Base-by-base conservation (phyloP, 2,113 vertebrate species). In the Athene noctua region DNA sequence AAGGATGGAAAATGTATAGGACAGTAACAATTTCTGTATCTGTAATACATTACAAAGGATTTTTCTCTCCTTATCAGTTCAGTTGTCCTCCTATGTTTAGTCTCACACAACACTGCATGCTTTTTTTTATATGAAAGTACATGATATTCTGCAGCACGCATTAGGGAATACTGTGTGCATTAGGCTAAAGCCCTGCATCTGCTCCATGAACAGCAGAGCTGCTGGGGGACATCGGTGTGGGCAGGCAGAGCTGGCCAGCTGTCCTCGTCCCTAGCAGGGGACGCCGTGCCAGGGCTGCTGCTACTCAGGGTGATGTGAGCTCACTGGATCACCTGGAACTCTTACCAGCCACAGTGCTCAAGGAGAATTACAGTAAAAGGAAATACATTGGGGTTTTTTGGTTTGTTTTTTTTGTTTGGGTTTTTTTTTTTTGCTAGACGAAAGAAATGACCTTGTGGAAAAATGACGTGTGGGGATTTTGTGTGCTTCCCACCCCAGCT, bases 381-480 rank as follows among this genome's bases (percentile, higher is more conserved):
- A 88, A 30, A 52, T 29, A 40, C 9, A n/a, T n/a, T n/a, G n/a
- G n/a, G n/a, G n/a, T n/a, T n/a, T n/a, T n/a, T n/a, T n/a, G n/a
- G n/a, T n/a, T 80, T 72, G 8, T 38, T 6, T 0, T 80, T 40
- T 40, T 40, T 40, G 9, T 40, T 40, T 40, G n/a, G n/a, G n/a
- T 86, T 87, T 47, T 47, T 47, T 47, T 46, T 47, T 47, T 47
- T 86, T 82, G 61, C 54, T 15, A 47, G 44, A 61, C 52, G 20
- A 36, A 86, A 92, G 9, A 75, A 85, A 44, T 36, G 2, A 57
- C 62, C 21, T 42, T 38, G 23, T 80, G 58, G 13, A 57, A 68
- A 63, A 86, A 42, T 17, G 7, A 22, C 2, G 0, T 1, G 0
- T 2, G 10, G 10, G 34, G n/a, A 23, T 81, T 71, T 6, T 51